Base-by-base conservation (phyloP, 1,140 invertebrate species). In the Asbolus verrucosus region DNA sequence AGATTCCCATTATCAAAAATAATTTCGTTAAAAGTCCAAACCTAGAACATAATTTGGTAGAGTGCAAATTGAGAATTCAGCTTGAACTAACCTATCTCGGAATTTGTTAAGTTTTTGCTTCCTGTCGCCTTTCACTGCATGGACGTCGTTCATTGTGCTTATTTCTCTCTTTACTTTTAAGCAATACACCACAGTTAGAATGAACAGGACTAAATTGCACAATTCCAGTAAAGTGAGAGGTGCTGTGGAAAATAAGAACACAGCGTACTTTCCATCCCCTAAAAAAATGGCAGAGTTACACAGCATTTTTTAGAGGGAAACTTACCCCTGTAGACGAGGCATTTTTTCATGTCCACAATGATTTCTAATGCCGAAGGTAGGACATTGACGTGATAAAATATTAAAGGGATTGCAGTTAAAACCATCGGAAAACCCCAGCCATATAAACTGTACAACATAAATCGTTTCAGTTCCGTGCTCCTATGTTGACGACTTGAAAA, bases 141-240 rank as follows among this genome's bases (percentile, higher is more conserved):
- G 39, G 5, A 62, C 62, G 38, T 78, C 76, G 36, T 76, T 76
- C 76, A 88, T 84, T 15, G 85, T 82, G 65, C 87, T 85, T 72
- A 91, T 89, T 77, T 92, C 89, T 0, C 85, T 85, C 78, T 90
- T 91, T 1, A 90, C 88, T 74, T 85, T 85, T 60, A 84, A 87
- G 75, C 89, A 92, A 74, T 89, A 86, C 4, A 84, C 80, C 0
- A 88, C 83, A 1, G 90, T 92, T 36, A 90, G 79, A 50, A 88
- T 77, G 79, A 91, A 92, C n/a, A 92, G 82, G 9, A 87, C 76
- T 4, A 89, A 79, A 75, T 92, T 92, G 1, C 84, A 81, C 3
- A 86, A 79, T 1, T 90, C 82, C 16, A 89, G 84, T 16, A 91
- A 71, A 1, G 86, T 85, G 68, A 89, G 81, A 0, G 90, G 89